These are phyloP conservation scores for Cylindroiulus punctatus DNA, from an alignment of 2,888 invertebrate genomes.

Conservation along the genomic window DNA sequence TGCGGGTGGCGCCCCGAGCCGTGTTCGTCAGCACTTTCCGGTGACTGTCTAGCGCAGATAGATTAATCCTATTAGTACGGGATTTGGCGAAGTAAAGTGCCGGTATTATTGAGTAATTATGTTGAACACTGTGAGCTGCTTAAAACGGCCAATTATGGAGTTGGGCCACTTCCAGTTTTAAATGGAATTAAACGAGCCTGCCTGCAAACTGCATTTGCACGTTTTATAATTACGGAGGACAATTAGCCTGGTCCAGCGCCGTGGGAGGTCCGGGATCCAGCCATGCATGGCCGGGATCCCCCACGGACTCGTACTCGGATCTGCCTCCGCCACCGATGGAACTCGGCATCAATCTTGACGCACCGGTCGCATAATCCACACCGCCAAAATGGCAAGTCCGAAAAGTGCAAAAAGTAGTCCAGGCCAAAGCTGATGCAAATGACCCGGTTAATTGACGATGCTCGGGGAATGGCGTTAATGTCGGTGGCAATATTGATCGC, in stretches of 20 bases:
- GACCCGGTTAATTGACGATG: constrained; percentile 3
- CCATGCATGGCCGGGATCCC: not conserved
- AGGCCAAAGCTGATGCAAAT: not conserved
- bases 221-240: constrained; percentile 16
- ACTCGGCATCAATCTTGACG: not conserved
- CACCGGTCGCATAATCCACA: not conserved
- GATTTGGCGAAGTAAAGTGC: constrained; percentile 39
- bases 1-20: not conserved
- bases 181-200: constrained; percentile 16
- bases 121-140: constrained; percentile 43
- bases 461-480: not conserved
- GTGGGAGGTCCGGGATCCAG: not conserved
- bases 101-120: constrained; percentile 47
- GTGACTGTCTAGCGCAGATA: constrained; percentile 45
- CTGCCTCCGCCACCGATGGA: not conserved
- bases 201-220: not conserved
- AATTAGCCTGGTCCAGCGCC: not conserved
- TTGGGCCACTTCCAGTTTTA: constrained; percentile 47
- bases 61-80: constrained; percentile 44
- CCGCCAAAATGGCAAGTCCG: not conserved
- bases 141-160: constrained; percentile 37
- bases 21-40: constrained; percentile 44
- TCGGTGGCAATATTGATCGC: not conserved
- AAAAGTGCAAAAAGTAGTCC: not conserved
- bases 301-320: not conserved